Evolutionary conservation across 1,140 invertebrate species (phyloP).

Genomic region (Whitmania pigra): DNA sequence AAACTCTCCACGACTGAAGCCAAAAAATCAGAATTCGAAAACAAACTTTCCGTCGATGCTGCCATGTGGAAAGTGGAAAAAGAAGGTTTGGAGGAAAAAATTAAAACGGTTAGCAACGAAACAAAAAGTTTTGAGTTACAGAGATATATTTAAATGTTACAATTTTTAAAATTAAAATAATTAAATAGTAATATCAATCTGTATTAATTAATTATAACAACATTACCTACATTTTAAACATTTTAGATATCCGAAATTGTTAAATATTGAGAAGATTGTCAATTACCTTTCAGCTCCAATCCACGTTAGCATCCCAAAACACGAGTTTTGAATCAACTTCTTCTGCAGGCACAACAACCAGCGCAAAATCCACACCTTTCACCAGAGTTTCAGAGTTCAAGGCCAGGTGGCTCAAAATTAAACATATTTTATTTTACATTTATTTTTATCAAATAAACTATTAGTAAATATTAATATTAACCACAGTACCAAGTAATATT

Average conservation of each 20-base stretch:
- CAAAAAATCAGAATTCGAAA: slow-evolving; percentile 13
- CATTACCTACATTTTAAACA: too few species aligned
- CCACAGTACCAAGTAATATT: too few species aligned
- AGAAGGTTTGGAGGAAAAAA: background rate
- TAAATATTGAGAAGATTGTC: too few species aligned
- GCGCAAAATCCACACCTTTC: background rate
- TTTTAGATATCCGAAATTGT: too few species aligned
- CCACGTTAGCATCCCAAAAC: background rate
- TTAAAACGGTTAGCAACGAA: slow-evolving; percentile 8
- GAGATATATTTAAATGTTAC: too few species aligned
- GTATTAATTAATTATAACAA: too few species aligned
- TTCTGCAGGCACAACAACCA: background rate
- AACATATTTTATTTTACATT: too few species aligned
- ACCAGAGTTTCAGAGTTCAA: slow-evolving; percentile 3
- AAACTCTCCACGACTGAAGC: background rate
- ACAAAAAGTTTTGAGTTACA: too few species aligned
- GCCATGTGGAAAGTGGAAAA: slow-evolving; percentile 16
- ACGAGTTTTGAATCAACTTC: background rate
- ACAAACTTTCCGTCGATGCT: background rate
- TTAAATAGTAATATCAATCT: too few species aligned
- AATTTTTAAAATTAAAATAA: too few species aligned
- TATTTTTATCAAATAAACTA: too few species aligned
- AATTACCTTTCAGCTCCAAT: background rate
- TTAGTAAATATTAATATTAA: too few species aligned
- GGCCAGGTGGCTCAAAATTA: background rate